Base-by-base conservation (phyloP, 2,888 invertebrate genomes). In the Lycia hirtaria region DNA sequence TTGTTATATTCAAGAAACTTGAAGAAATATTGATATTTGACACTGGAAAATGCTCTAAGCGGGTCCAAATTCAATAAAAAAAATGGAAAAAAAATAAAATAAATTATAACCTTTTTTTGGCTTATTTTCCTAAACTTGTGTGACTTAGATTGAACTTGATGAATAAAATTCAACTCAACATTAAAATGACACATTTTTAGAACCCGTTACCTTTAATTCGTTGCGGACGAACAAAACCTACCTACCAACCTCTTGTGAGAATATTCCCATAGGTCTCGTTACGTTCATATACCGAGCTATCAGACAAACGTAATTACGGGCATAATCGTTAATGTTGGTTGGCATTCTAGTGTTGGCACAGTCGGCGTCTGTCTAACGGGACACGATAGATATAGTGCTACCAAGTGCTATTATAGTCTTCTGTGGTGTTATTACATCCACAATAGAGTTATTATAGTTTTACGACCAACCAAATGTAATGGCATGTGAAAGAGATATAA, bases 221-320 rank as follows among this genome's bases (percentile, higher is more conserved):
- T n/a, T n/a, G n/a, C n/a, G n/a, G n/a, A 37, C 7, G 1, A 20
- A 40, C 22, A 14, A 35, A 9, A n/a, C 10, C n/a, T 19, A 28
- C 26, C 1, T 15, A 15, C 24, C 17, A 9, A 48, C 41, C 37
- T 62, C 37, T 63, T 72, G 72, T 79, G 81, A 60, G 80, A 81
- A 75, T 60, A 55, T 78, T 80, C 81, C 68, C 80, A 78, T 35
- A 35, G 56, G 45, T 41, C n/a, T 26, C n/a, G 2, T 33, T 2
- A 26, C n/a, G 20, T 26, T 28, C 24, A 40, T 45, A 7, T 14
- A 15, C 33, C n/a, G 12, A 10, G 26, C 6, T 1, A 9, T 37
- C 35, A 35, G 61, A 65, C 64, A 67, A 67, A 61, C 54, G 60
- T 63, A 71, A 75, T 75, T 72, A 65, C 62, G 63, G 63, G 68